Base-by-base conservation (phyloP, 2,888 invertebrate species). In the Drosophila yooni region DNA sequence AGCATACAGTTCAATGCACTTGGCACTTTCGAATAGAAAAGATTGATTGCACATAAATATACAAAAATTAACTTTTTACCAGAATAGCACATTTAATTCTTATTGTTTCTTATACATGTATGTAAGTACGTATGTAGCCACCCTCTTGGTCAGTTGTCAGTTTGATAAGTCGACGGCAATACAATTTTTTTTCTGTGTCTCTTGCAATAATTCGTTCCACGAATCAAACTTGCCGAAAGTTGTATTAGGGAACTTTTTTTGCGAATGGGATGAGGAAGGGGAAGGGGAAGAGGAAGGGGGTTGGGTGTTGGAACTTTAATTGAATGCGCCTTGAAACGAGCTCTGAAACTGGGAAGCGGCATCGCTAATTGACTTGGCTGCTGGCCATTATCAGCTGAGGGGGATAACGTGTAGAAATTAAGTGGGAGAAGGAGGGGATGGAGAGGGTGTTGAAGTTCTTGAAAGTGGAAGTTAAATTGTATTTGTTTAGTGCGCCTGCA, bases 381-480 rank as follows among this genome's bases (percentile, higher is more conserved):
- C 53, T 74, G 78, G 68, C 73, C 82, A 75, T 83, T 81, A 75
- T 78, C 64, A 54, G 36, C 38, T 31, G 10, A 33, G 3, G 29
- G 13, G 34, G 52, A n/a, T 13, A 11, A 33, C n/a, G 51, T 38
- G 29, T 25, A 27, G 1, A 10, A 38, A 40, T 38, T 27, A 18
- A 46, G 38, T 7, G 10, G 8, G 7, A 4, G 36, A 46, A 36
- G 11, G 10, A 7, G 33, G 13, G 34, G 43, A 21, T 21, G 48
- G 43, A 11, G 50, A 34, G 69, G 27, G n/a, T 38, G 18, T 62
- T 68, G 61, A 51, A 73, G 74, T 70, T 76, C 89, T 83, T 81
- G 90, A 89, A 90, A 88, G 88, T 88, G 88, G 86, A 87, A 87
- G 88, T 87, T 87, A 88, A 87, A 87, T 89, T 89, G 88, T 87